Evolutionary conservation across 2,797 vertebrate species (phyloP).

Genomic region (Leuciscus waleckii): DNA sequence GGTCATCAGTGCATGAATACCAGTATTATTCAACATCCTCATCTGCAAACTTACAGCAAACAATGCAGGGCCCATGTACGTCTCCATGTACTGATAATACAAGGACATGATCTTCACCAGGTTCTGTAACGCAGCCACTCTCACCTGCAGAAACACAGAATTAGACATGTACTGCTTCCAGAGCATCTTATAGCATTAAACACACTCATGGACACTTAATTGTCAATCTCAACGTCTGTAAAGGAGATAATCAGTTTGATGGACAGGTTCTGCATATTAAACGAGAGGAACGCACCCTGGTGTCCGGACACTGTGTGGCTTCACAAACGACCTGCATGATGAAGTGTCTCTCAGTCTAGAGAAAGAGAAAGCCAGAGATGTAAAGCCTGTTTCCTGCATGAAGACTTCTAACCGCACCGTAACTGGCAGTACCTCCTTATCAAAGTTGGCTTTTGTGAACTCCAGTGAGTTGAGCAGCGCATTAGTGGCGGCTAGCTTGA

Average conservation of each 20-base stretch:
- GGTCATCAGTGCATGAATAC: neutral
- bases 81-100: slow-evolving; percentile 99
- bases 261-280: neutral
- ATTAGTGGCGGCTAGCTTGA: slow-evolving; percentile 95
- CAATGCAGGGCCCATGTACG: slow-evolving; percentile 96
- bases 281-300: slow-evolving; percentile 83
- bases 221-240: neutral
- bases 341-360: slow-evolving; percentile 96
- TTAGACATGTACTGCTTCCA: neutral
- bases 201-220: neutral
- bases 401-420: accelerated
- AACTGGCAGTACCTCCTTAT: slow-evolving; percentile 87
- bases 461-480: slow-evolving; percentile 98
- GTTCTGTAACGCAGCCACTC: slow-evolving; percentile 96
- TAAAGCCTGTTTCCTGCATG: accelerated
- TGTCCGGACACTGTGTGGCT: slow-evolving; percentile 97
- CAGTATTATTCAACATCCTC: neutral
- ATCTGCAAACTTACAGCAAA: slow-evolving; percentile 88
- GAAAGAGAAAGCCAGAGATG: neutral
- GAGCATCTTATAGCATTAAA: neutral
- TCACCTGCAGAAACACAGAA: slow-evolving; percentile 79
- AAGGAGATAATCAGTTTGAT: too few species aligned
- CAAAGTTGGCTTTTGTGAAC: slow-evolving; percentile 98
- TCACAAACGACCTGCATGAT: slow-evolving; percentile 99
- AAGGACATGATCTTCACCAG: slow-evolving; percentile 99